Evolutionary conservation across 2,113 vertebrate genomes (phyloP).

Genomic region (Ceyx margarethae): DNA sequence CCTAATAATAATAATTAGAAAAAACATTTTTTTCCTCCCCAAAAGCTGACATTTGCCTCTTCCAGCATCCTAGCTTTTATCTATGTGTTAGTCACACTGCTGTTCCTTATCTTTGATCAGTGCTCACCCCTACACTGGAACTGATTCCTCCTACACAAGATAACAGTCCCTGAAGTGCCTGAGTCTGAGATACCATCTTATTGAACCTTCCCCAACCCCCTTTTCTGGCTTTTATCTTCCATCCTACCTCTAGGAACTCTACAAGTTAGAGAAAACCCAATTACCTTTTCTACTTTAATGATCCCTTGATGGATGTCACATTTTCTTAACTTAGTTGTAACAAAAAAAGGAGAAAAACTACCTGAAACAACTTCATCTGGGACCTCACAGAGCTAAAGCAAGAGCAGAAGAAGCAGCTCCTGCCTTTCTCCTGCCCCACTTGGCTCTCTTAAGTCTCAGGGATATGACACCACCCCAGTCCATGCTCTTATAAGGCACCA

Average conservation of each 20-base stretch:
- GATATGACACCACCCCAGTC: too few relatives aligned
- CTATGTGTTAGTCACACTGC: background rate
- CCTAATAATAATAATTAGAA: too few relatives aligned
- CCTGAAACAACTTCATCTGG: too few relatives aligned
- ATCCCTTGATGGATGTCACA: background rate
- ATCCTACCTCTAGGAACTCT: background rate
- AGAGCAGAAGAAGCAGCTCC: too few relatives aligned
- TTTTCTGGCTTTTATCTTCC: background rate
- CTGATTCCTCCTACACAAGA: background rate
- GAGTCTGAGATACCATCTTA: background rate
- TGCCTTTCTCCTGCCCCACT: too few relatives aligned
- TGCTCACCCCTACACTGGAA: background rate
- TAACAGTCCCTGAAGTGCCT: background rate
- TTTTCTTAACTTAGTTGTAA: background rate
- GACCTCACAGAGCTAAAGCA: too few relatives aligned
- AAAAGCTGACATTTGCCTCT: rapidly evolving
- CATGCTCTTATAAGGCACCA: too few relatives aligned
- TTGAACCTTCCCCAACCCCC: background rate
- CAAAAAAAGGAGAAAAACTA: background rate
- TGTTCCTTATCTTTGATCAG: background rate
- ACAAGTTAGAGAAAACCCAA: rapidly evolving
- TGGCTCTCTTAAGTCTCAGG: too few relatives aligned
- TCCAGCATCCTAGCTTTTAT: background rate
- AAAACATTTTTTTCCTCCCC: rapidly evolving
- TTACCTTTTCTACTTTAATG: background rate